Conservation (phyloP, 2,113 vertebrate genomes). For the Gallinago paraguaiae region DNA sequence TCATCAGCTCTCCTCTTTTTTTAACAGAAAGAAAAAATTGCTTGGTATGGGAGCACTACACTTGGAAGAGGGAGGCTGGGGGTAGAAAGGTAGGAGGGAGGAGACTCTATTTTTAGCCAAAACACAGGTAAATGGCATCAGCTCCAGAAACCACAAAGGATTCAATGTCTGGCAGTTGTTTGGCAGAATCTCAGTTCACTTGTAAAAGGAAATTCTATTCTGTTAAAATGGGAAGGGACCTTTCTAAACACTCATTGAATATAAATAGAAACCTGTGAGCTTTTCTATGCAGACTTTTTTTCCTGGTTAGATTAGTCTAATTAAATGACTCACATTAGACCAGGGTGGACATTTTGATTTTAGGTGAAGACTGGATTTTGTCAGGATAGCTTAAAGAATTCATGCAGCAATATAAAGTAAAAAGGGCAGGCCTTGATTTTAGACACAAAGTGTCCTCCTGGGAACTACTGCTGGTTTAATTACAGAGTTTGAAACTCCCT, state of each 20-base stretch:
- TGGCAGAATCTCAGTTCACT: background rate
- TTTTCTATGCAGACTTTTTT: background rate
- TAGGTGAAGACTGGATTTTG: background rate
- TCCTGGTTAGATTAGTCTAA: background rate
- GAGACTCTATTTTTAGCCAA: background rate
- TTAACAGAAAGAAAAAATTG: background rate
- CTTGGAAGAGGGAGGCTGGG: background rate
- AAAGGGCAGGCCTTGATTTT: conserved; percentile 10
- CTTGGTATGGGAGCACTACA: background rate
- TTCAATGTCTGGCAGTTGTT: background rate
- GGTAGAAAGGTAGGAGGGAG: background rate
- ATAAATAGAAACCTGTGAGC: background rate
- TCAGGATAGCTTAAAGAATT: background rate
- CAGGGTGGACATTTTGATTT: background rate
- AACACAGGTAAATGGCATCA: background rate
- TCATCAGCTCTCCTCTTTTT: background rate
- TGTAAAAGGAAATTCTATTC: background rate
- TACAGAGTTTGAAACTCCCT: conserved; percentile 6
- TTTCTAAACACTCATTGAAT: background rate
- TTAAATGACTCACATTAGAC: background rate
- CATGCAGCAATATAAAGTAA: background rate
- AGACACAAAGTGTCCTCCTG: background rate
- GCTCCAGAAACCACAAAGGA: background rate
- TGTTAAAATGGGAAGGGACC: background rate
- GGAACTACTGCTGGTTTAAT: conserved; percentile 26